Evolutionary conservation across 2,113 vertebrate genomes (phyloP).

Genomic region (Oceanites oceanicus): DNA sequence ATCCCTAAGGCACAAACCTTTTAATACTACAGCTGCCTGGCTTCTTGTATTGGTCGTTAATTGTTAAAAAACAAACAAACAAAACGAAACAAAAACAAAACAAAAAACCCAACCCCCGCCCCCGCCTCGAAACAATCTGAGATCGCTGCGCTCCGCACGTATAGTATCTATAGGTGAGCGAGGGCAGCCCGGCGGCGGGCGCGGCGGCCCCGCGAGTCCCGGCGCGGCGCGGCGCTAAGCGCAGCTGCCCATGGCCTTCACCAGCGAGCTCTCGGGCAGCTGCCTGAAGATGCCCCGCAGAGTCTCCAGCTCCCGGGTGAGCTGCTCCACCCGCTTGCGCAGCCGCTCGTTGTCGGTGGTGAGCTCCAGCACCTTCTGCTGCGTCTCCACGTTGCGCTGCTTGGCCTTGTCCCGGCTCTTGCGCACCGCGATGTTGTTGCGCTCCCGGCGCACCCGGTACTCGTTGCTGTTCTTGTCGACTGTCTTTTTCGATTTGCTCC

Average conservation of each 20-base stretch:
- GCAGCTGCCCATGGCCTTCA: constrained; percentile 92
- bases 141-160: not conserved
- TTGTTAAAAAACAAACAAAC: not conserved
- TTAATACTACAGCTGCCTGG: constrained; percentile 69
- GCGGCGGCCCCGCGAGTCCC: not conserved
- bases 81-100: not conserved
- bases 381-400: constrained; percentile 94
- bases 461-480: constrained; percentile 94
- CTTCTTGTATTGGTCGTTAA: constrained; percentile 28
- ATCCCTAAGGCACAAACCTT: constrained; percentile 73
- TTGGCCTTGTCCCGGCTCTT: constrained; percentile 98
- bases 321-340: constrained; percentile 92
- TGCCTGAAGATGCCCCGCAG: constrained; percentile 96
- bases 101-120: not conserved
- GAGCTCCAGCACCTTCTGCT: constrained; percentile 95
- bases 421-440: constrained; percentile 97
- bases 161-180: not conserved
- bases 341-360: constrained; percentile 92
- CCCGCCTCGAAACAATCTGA: not conserved
- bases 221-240: constrained; percentile 61
- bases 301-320: constrained; percentile 93
- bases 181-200: not conserved
- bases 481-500: constrained; percentile 87
- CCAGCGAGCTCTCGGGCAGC: constrained; percentile 91
- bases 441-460: constrained; percentile 93